A percentile compares a stretch with the other conserved stretches of the same genome.
Evolutionary conservation across 2,113 vertebrate genomes (phyloP).

Genomic region (Scolopax mira): DNA sequence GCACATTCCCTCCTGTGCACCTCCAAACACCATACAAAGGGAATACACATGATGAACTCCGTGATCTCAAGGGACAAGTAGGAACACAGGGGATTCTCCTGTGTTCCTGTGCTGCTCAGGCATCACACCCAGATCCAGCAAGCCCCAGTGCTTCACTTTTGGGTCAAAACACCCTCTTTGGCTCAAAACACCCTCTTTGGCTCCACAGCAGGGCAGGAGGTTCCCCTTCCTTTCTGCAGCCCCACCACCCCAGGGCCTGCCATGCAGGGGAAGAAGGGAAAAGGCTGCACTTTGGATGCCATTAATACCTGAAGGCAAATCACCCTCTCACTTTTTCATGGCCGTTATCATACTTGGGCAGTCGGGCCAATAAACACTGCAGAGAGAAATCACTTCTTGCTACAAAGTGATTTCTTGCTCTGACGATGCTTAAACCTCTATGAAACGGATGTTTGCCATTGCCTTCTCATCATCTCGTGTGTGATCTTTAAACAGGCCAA

Average conservation of each 20-base stretch:
- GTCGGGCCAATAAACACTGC: neutral
- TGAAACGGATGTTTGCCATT: neutral
- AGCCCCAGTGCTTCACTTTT: neutral
- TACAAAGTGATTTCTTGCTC: neutral
- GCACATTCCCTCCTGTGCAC: neutral
- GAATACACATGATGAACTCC: rapidly evolving
- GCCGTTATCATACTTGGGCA: neutral
- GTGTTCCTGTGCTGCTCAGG: neutral
- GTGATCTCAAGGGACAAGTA: neutral
- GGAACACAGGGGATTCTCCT: neutral
- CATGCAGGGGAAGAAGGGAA: neutral
- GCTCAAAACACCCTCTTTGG: neutral
- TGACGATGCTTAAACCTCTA: neutral
- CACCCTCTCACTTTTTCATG: neutral
- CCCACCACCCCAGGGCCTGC: neutral
- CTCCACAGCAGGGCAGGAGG: neutral
- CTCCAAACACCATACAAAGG: neutral
- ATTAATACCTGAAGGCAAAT: neutral
- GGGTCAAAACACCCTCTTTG: neutral
- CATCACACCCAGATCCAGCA: neutral
- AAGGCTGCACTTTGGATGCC: neutral
- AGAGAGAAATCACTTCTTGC: neutral
- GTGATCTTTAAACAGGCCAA: neutral
- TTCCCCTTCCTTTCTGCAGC: neutral
- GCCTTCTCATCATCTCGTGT: neutral